Percentiles rank a stretch among this genome's conserved stretches.
Evolutionary conservation across 2,888 invertebrate genomes (phyloP).

Genomic region (Cantharis rustica): DNA sequence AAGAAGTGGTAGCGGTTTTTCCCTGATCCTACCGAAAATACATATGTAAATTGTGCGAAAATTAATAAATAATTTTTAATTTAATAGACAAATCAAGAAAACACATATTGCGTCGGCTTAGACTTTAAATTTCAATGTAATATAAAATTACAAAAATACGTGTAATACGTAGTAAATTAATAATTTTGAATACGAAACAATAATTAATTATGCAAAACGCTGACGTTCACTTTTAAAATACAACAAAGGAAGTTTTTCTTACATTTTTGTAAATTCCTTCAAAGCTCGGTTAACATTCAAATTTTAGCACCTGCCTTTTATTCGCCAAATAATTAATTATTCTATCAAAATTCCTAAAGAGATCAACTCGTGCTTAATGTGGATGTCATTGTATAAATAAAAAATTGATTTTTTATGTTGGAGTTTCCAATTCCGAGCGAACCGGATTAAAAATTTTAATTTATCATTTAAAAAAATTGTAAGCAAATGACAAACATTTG

Average conservation of each 20-base stretch:
- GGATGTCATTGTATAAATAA: not conserved
- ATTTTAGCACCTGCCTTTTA: slow-evolving; percentile 20
- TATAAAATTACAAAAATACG: too few species aligned
- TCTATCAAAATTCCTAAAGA: slow-evolving; percentile 6
- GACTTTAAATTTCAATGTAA: too few species aligned
- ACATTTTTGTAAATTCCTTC: not conserved
- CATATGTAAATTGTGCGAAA: too few species aligned
- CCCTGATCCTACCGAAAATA: not conserved
- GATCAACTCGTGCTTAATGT: not conserved
- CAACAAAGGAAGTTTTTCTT: not conserved
- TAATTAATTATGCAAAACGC: not conserved
- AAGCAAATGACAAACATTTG: not conserved
- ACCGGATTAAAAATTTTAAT: not conserved
- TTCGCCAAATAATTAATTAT: slow-evolving; percentile 14
- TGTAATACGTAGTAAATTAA: too few species aligned
- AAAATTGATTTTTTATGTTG: not conserved
- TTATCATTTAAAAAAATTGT: not conserved
- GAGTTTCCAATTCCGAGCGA: not conserved
- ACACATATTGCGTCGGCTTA: too few species aligned
- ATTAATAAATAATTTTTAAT: too few species aligned
- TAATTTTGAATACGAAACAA: not conserved
- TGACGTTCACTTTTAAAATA: not conserved
- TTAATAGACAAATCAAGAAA: too few species aligned
- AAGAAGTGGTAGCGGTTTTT: not conserved
- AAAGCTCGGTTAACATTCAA: not conserved